Evolutionary conservation across 2,113 vertebrate species (phyloP).

Genomic region (Acinonyx jubatus): DNA sequence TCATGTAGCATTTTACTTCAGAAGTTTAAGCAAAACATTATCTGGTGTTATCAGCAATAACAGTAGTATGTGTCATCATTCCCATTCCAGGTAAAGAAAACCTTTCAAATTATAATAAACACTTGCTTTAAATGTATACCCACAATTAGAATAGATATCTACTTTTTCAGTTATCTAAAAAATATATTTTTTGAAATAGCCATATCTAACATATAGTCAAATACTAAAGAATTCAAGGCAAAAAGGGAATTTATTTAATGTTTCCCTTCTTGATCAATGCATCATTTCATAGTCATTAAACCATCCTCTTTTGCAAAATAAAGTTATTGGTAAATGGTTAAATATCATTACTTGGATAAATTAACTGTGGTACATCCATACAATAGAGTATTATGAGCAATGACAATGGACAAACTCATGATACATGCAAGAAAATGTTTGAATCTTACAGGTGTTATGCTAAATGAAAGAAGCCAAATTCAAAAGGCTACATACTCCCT

Average conservation of each 20-base stretch:
- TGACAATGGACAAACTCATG: not conserved
- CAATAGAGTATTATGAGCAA: not conserved
- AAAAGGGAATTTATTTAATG: not conserved
- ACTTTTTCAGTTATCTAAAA: not conserved
- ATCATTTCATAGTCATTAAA: not conserved
- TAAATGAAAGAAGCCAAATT: not conserved
- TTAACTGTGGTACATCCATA: not conserved
- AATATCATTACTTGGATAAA: not conserved
- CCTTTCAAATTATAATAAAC: not conserved
- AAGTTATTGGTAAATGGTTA: not conserved
- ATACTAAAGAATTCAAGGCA: not conserved
- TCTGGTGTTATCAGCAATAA: not conserved
- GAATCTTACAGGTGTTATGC: not conserved
- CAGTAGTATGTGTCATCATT: not conserved
- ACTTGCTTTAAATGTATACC: not conserved
- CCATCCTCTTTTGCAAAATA: not conserved
- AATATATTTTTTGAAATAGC: not conserved
- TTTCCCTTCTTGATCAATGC: not conserved
- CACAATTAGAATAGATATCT: constrained; percentile 13
- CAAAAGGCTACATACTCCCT: not conserved
- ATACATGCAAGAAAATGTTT: not conserved
- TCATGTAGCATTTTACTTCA: not conserved
- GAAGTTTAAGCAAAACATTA: constrained; percentile 29
- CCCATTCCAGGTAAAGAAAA: not conserved
- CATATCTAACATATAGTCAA: not conserved